Base-by-base conservation (phyloP, 2,113 vertebrate species). In the Petromus typicus region DNA sequence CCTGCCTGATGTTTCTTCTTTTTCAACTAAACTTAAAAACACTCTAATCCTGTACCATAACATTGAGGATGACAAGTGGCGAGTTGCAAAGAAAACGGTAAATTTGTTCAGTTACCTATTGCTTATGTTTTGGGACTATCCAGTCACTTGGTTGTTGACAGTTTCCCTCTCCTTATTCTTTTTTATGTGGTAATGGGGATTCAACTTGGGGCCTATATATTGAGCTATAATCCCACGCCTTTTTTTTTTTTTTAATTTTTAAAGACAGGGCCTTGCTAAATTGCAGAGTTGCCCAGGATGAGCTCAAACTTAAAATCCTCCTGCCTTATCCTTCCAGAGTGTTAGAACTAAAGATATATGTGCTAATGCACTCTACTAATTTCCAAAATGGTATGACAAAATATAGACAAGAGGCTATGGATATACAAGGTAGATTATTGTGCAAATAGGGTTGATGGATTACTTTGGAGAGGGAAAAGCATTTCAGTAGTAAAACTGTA, bases 41-140 rank as follows among this genome's bases (percentile, higher is more conserved):
- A 98, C 98, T 1, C 96, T 99, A 48, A 7, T 98, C 66, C 98
- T 96, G 30, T 99, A 99, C 79, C 98, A 99, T 92, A 93, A 30
- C 96, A 94, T 98, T 94, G 96, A 85, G n/a, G 98, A 98, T 51
- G 86, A 96, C 40, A 95, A 98, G 5, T 99, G 99, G 98, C 95
- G 98, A 64, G 4, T 97, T 4, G 98, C 97, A 10, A 98, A 98
- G 96, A 98, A 98, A 98, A 97, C 86, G 0, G 98, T 99, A 98
- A 98, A 95, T 98, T 78, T 34, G 9, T 69, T 88, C 87, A 83
- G 23, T 94, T 90, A 37, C 54, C 75, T 59, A 34, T 34, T 8
- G 2, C 57, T 71, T 59, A 7, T 61, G 34, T 83, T 92, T 91
- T n/a, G 45, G 17, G 10, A 73, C 0, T 91, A 57, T 43, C n/a